Evolutionary conservation across 2,888 invertebrate species (phyloP).

Genomic region (Thereva nobilitata): DNA sequence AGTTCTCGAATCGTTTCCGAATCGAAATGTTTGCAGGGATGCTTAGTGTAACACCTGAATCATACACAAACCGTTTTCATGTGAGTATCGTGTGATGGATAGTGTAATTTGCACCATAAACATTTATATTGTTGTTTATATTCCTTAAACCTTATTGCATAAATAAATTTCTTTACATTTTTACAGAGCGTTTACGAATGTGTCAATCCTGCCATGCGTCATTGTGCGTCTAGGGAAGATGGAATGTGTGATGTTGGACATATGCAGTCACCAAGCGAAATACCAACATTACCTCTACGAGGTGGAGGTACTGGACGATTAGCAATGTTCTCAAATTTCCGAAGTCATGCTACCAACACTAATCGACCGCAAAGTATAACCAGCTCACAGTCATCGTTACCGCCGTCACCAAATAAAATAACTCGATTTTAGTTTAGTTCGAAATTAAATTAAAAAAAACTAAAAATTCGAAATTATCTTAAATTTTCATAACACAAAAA

Average conservation of each 20-base stretch:
- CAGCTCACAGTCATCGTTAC: constrained; percentile 54
- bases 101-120: background rate
- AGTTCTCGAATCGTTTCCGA: too few species aligned
- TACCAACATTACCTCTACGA: constrained; percentile 57
- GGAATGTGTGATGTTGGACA: constrained; percentile 45
- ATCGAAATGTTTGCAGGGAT: too few species aligned
- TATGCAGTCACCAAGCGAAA: constrained; percentile 56
- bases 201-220: constrained; percentile 62
- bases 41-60: too few species aligned
- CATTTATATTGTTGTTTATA: background rate
- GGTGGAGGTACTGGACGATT: constrained; percentile 48
- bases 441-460: too few species aligned
- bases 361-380: constrained; percentile 46
- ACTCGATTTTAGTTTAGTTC: constrained; percentile 52
- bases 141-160: background rate
- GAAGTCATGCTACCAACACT: constrained; percentile 42
- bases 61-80: too few species aligned
- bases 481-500: background rate
- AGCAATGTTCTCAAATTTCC: constrained; percentile 56
- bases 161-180: constrained; percentile 10
- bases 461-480: background rate
- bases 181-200: constrained; percentile 63
- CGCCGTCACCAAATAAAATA: constrained; percentile 54
- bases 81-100: too few species aligned
- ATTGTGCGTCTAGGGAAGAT: constrained; percentile 54